Evolutionary conservation across 2,797 vertebrate species (phyloP), one percentile per base, ranked within the genome.

Genomic region (Sarcoramphus papa): DNA sequence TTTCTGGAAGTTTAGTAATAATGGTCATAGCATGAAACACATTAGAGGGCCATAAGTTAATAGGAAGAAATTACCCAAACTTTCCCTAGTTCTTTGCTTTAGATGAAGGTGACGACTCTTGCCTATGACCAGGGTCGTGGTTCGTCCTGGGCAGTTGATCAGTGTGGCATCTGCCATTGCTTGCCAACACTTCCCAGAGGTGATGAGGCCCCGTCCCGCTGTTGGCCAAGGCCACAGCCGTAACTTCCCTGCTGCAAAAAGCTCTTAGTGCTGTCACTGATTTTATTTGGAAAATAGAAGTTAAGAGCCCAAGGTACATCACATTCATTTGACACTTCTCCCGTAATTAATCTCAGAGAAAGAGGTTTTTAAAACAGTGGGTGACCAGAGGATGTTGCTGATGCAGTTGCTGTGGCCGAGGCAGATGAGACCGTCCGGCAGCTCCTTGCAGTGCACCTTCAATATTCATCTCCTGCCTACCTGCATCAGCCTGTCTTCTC

Each of bases 101-200:
- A 76, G 51, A 28, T 65, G n/a, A 41, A 50, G 14, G 25, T 76
- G 33, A 35, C 7, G 20, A 12, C 8, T 80, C 24, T 14, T 60
- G n/a, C 15, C 40, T 41, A 0, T 47, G 24, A 11, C 17, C 14
- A 28, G 31, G 17, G 12, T 35, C 0, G 0, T 65, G 12, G 31
- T 43, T 84, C 0, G 0, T 89, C 70, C 24, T 35, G 10, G 22
- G 19, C 27, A 53, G 12, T 9, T 57, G n/a, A 10, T 40, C 28
- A 48, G 4, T 40, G 48, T 28, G 33, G 25, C 43, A 40, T 57
- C 72, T 78, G 43, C 68, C 63, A 31, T 53, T 62, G 51, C 67
- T 33, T 76, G 28, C 41, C 48, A 76, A 2, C 1, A 3, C 27
- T 48, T 78, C 57, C 33, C 4, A 0, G 12, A 31, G 30, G 21